phyloP scores from a whole-genome alignment of 2,888 invertebrate species.

The Chloromyia formosa region DNA sequence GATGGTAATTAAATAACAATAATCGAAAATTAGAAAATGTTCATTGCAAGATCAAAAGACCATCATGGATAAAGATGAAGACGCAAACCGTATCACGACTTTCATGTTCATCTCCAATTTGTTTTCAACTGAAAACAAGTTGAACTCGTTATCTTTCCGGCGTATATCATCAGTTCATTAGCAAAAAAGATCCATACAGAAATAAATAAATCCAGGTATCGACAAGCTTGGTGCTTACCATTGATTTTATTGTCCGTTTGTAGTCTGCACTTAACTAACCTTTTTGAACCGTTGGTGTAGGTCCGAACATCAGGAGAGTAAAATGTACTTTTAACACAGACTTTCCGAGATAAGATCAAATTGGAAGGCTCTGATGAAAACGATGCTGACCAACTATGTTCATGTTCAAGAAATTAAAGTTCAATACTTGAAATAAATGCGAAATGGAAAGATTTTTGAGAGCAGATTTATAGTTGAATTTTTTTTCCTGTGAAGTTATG shows the following conservation, averaged over 20 bases:
- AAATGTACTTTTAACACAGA: neutral
- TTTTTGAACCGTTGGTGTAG: neutral
- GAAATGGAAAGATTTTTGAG: no score
- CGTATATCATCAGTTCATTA: no score
- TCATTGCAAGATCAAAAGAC: neutral
- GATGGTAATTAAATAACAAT: slow-evolving; percentile 7
- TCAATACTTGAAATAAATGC: no score
- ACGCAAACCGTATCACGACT: neutral
- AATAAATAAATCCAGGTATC: no score
- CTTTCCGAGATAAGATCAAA: slow-evolving; percentile 3
- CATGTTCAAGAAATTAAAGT: neutral
- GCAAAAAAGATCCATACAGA: no score
- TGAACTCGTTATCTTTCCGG: no score
- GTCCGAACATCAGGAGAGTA: neutral
- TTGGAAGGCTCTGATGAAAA: neutral
- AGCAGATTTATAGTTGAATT: no score
- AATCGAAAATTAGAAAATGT: neutral
- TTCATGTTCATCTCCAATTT: slow-evolving; percentile 1
- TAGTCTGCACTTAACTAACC: neutral
- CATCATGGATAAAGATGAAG: neutral
- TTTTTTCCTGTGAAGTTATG: no score
- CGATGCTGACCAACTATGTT: neutral
- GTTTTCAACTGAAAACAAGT: neutral
- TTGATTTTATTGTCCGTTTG: neutral
- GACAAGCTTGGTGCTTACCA: no score